These are phyloP conservation scores for Drosophila ananassae DNA, from an alignment of 1,140 invertebrate species.

Conservation along the genomic window DNA sequence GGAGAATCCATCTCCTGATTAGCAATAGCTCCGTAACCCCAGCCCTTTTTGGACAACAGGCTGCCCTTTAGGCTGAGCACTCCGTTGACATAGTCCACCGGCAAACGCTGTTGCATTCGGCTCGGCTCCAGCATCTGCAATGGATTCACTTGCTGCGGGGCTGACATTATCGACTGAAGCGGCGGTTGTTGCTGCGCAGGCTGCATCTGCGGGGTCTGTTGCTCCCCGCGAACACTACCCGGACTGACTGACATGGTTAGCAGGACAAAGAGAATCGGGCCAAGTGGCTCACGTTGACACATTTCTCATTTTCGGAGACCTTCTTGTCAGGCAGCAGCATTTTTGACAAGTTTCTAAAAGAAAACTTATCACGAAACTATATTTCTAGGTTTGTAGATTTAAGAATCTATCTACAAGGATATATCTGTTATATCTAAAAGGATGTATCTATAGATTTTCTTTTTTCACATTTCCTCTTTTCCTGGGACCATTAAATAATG, in stretches of 20 bases:
- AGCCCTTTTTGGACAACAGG: constrained; percentile 31
- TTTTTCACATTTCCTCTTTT: too few relatives aligned
- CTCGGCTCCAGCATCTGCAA: background rate
- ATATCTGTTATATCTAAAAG: background rate
- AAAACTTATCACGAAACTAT: background rate
- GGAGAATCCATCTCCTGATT: constrained; percentile 1
- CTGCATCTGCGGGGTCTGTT: background rate
- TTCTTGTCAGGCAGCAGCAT: constrained; percentile 19
- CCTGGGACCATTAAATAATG: background rate
- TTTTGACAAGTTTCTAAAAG: constrained; percentile 37
- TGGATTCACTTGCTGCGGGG: background rate
- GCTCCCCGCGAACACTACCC: background rate
- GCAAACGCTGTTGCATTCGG: background rate
- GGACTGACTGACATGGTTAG: constrained; percentile 4
- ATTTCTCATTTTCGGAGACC: constrained; percentile 52
- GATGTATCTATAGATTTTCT: too few relatives aligned
- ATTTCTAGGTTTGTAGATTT: background rate
- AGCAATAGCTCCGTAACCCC: background rate
- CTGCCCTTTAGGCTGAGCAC: constrained; percentile 58
- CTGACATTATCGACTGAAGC: background rate
- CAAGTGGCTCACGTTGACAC: constrained; percentile 31
- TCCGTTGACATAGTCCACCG: constrained; percentile 57
- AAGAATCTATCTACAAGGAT: background rate
- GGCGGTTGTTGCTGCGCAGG: background rate
- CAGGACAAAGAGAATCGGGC: constrained; percentile 16